Percentiles rank a stretch among this genome's conserved stretches.
phyloP scores from a whole-genome alignment of 2,113 vertebrate species.

The Phylloscopus whistleri region DNA sequence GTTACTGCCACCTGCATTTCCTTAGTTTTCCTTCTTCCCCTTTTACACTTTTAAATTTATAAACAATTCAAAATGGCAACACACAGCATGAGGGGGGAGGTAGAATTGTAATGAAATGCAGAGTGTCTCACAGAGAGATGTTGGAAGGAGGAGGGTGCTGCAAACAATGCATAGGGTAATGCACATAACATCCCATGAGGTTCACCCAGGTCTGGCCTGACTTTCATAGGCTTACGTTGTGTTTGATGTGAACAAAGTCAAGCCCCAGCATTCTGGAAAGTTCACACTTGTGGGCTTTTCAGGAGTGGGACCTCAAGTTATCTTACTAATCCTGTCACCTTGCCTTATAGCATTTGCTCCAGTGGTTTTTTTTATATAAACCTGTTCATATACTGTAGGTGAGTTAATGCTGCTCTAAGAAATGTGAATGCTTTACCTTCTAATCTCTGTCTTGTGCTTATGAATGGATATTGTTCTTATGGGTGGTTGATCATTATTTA shows the following conservation, averaged over 20 bases:
- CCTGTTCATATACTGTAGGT: neutral
- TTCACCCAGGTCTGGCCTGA: neutral
- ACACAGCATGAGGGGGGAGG: neutral
- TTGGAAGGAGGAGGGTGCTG: neutral
- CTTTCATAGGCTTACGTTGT: neutral
- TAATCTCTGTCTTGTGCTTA: constrained; percentile 6
- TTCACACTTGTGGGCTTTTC: neutral
- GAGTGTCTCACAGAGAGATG: neutral
- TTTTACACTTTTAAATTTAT: neutral
- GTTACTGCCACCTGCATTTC: neutral
- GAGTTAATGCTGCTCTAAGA: constrained; percentile 12
- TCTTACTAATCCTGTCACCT: constrained; percentile 40
- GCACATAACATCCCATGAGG: neutral
- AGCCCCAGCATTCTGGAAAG: neutral
- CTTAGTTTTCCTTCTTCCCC: neutral
- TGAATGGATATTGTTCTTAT: neutral
- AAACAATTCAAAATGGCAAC: neutral
- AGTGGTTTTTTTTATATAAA: neutral
- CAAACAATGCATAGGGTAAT: neutral
- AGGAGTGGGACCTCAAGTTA: fast-evolving
- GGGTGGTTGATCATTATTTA: neutral
- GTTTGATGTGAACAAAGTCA: neutral
- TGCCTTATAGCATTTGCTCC: constrained; percentile 41
- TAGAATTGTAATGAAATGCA: neutral
- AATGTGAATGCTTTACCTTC: neutral